Evolutionary conservation across 2,888 invertebrate genomes (phyloP), one percentile per base, ranked within the genome.

Genomic region (Xylocampa areola): DNA sequence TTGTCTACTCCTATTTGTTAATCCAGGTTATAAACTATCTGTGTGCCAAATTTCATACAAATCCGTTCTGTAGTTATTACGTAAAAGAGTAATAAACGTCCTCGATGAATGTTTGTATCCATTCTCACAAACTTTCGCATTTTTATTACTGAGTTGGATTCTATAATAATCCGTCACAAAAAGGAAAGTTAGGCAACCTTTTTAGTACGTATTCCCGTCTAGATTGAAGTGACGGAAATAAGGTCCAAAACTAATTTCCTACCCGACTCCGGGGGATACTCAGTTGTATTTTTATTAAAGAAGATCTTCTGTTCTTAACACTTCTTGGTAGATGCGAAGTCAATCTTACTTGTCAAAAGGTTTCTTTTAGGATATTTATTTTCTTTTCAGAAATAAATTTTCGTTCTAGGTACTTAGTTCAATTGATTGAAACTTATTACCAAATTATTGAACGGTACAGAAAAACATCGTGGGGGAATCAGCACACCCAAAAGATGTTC

Each of bases 181-280:
- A 25, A 16, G 13, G 40, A 16, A 21, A 40, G 44, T 30, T 29
- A 45, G 40, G 33, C 33, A 40, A n/a, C 23, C 17, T 27, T 5
- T 44, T 16, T 14, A 39, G 29, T 10, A 13, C n/a, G 1, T 32
- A 43, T 23, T 7, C 33, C 37, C 13, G 39, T 39, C 43, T 57
- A 39, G 14, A 27, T 33, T 47, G 25, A 30, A 43, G 32, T 25
- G 11, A 37, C 43, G 58, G 48, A 57, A 65, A 62, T 62, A 43
- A 43, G 29, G 25, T 29, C 39, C 14, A 0, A 48, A 65, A 39
- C 39, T 35, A 48, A 62, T 62, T 57, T 57, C 30, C 62, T 65
- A 17, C 29, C 0, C 19, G 47, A n/a, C 37, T 37, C 19, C 13
- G 8, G 23, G 23, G 37, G 8, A 13, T 14, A 6, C 7, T 32